These are phyloP conservation scores for Hecatera dysodea DNA, from an alignment of 2,888 invertebrate species.

Conservation along the genomic window DNA sequence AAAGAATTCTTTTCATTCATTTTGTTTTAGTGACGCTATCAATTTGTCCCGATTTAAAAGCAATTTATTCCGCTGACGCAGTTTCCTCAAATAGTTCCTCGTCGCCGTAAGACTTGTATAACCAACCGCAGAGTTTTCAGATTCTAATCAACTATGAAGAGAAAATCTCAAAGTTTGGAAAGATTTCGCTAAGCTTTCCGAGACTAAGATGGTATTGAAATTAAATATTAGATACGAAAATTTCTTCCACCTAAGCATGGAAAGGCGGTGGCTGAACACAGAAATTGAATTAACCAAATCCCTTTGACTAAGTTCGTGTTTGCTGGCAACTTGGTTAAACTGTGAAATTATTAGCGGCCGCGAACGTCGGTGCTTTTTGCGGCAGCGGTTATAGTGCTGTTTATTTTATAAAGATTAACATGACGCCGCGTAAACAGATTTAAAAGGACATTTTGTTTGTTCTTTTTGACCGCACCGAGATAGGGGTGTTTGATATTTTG, in stretches of 20 bases:
- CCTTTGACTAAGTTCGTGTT: constrained; percentile 85
- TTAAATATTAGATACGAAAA: constrained; percentile 84
- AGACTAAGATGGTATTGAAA: constrained; percentile 81
- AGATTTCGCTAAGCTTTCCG: constrained; percentile 76
- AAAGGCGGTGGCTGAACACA: constrained; percentile 81
- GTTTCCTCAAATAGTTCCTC: constrained; percentile 49
- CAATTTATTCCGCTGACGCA: constrained; percentile 45
- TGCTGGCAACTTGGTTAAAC: constrained; percentile 78
- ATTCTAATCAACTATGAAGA: constrained; percentile 72
- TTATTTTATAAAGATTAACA: constrained; percentile 68
- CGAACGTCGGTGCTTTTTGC: constrained; percentile 71
- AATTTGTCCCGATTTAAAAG: constrained; percentile 58
- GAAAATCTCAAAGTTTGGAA: constrained; percentile 70
- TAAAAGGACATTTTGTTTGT: constrained; percentile 24
- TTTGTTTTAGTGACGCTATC: constrained; percentile 61
- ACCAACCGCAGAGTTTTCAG: constrained; percentile 56
- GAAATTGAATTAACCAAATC: constrained; percentile 85
- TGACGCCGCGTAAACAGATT: constrained; percentile 43
- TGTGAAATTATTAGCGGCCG: constrained; percentile 80
- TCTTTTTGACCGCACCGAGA: not conserved
- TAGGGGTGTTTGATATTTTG: not conserved
- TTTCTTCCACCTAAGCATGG: constrained; percentile 79
- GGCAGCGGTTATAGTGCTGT: constrained; percentile 64
- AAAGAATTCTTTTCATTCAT: constrained; percentile 66
- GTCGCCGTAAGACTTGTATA: constrained; percentile 51